Evolutionary conservation across 2,113 vertebrate species (phyloP).

Genomic region (Rhombomys opimus): DNA sequence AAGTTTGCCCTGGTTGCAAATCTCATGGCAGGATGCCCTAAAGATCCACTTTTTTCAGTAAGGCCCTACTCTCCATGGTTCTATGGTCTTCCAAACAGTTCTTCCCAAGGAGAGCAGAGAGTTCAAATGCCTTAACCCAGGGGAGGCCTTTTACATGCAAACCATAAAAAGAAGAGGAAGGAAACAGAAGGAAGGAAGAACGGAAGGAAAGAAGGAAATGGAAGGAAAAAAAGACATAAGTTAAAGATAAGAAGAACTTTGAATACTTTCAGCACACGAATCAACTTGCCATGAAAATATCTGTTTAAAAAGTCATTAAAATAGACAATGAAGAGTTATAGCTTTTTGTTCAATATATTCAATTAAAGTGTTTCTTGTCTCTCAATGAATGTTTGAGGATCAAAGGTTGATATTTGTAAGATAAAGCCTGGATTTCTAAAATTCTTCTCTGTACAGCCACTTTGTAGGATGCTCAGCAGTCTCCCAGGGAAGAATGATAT

Average conservation of each 20-base stretch:
- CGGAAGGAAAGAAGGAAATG: rapidly evolving
- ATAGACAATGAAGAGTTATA: conserved; percentile 67
- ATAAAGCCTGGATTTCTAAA: conserved; percentile 72
- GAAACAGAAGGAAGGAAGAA: rapidly evolving
- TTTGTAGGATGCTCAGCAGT: conserved; percentile 73
- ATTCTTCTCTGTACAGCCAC: conserved; percentile 66
- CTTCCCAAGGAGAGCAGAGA: background rate
- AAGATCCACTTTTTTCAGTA: background rate
- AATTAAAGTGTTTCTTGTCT: conserved; percentile 72
- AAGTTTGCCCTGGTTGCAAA: background rate
- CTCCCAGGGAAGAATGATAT: conserved; percentile 75
- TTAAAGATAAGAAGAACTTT: background rate
- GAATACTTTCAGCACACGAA: conserved; percentile 59
- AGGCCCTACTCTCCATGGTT: too few species aligned
- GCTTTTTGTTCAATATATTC: conserved; percentile 68
- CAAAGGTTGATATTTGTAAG: conserved; percentile 63
- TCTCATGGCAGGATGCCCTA: too few species aligned
- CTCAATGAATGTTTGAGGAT: conserved; percentile 66
- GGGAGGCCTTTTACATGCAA: background rate
- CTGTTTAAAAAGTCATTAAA: conserved; percentile 64
- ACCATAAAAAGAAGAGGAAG: background rate
- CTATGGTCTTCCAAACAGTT: background rate
- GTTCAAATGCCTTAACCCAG: background rate
- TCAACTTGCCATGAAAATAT: conserved; percentile 47
- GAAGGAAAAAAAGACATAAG: too few species aligned